Evolutionary conservation across 2,797 vertebrate genomes (phyloP), one percentile per base, ranked within the genome.

Genomic region (Eptatretus atami): DNA sequence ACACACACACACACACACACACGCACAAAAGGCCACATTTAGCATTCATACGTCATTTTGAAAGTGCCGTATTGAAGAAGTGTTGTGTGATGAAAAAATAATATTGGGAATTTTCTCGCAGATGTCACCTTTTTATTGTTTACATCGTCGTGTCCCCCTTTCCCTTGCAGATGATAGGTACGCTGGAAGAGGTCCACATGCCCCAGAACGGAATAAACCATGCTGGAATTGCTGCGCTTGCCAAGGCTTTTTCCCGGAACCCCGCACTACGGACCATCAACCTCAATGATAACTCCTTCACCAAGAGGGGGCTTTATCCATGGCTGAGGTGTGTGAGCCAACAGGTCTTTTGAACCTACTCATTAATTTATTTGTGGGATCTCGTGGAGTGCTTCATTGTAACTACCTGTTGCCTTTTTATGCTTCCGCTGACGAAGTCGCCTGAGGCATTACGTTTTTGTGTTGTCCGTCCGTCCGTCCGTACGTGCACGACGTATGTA

Each of bases 261-360:
- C 70, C 79, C 1, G 70, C 78, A 68, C 77, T 98, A 53, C 81
- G 80, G 3, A 77, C 87, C 69, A 78, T 96, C 72, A 98, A 98
- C 74, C 76, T 98, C 70, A 98, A 98, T 2, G 92, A 98, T 75
- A 98, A 98, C 75, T 96, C 90, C 63, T 98, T 98, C 74, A 87
- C 88, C 0, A 85, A 88, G 70, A 86, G 78, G 71, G 92, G 6
- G 88, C 82, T 0, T 69, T 83, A 53, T 84, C 86, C 70, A 94
- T 98, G 92, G 92, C 86, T 52, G 75, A 83, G 78, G 92, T 94
- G 75, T n/a, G 10, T 24, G 55, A 19, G 14, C 52, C 25, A 44
- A 52, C 3, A 2, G 2, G 3, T 65, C 52, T 15, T 14, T 65
- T 11, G 15, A 64, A 64, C 60, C 12, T 65, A 52, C 12, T 65